Base-by-base conservation (phyloP, 2,113 vertebrate species). In the Gymnogyps californianus region DNA sequence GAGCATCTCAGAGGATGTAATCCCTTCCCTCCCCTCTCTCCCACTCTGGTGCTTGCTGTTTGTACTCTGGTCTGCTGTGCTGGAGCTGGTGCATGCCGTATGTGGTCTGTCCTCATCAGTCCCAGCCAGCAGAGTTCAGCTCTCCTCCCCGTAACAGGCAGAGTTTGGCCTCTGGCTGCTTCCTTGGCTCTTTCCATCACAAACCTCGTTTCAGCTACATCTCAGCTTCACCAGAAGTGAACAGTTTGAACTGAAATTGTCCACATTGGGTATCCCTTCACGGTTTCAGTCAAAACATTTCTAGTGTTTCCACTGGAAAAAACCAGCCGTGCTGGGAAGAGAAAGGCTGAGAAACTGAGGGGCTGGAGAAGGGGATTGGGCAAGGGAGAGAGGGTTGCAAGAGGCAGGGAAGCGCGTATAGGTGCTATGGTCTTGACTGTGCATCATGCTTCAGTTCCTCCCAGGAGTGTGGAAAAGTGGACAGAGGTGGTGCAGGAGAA, bases 211-310 rank as follows among this genome's bases (percentile, higher is more conserved):
- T 77, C 75, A 87, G 66, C 54, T 76, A 5, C 49, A 7, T 72
- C 34, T 79, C 62, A 15, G 4, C 13, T 57, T 76, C 58, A 52
- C 74, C 75, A 77, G 58, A 72, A 89, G 20, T 13, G 40, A 85
- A 44, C 2, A 8, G 24, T 29, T 65, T 22, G 21, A 82, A 44
- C 36, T 4, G 2, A 69, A 87, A 61, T 57, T 69, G 40, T 40
- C 66, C 25, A 3, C 4, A 2, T 5, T 51, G 32, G 24, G 6
- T 42, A 46, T 6, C 20, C 12, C 6, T 83, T 66, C 1, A 2
- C 26, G 9, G 13, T 84, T 84, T 57, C 55, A 84, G 38, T 62
- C 47, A 32, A 84, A 83, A 66, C 9, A 11, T 55, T 86, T 70
- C 51, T 28, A 16, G 32, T 55, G 16, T 72, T 86, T 64, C 72